Percentiles rank a stretch among this genome's conserved stretches.
Conservation (phyloP, 2,888 invertebrate species). For the Ophion costatus region DNA sequence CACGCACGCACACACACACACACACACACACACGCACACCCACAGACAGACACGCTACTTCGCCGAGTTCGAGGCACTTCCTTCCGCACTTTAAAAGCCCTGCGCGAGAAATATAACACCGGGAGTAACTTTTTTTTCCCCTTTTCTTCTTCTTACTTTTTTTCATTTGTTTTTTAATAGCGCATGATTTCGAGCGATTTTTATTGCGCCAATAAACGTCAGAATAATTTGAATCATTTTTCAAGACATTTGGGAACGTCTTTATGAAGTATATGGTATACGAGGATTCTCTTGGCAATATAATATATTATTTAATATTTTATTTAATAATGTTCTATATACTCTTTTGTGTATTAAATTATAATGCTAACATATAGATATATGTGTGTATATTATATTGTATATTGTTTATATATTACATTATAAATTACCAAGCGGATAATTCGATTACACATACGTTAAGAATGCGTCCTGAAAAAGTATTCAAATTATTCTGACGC, state of each 20-base stretch:
- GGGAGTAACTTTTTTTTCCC: slow-evolving; percentile 3
- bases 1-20: slow-evolving; percentile 1
- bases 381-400: too few relatives aligned
- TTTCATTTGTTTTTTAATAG: slow-evolving; percentile 12
- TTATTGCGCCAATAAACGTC: slow-evolving; percentile 59
- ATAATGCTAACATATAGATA: too few relatives aligned
- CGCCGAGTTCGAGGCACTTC: slow-evolving; percentile 29
- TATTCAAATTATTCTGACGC: too few relatives aligned
- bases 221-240: slow-evolving; percentile 40
- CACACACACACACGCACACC: slow-evolving; percentile 1
- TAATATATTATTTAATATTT: not conserved
- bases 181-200: slow-evolving; percentile 47
- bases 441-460: too few relatives aligned
- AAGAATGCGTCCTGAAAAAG: too few relatives aligned
- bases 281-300: not conserved
- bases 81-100: slow-evolving; percentile 54
- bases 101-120: slow-evolving; percentile 18
- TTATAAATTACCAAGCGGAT: too few relatives aligned
- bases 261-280: too few relatives aligned
- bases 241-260: slow-evolving; percentile 4
- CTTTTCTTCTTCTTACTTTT: not conserved
- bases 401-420: too few relatives aligned
- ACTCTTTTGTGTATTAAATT: too few relatives aligned
- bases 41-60: slow-evolving; percentile 8
- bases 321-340: not conserved